Percentiles rank a stretch among this genome's conserved stretches.
These are phyloP conservation scores for Belgica antarctica DNA, from an alignment of 2,888 invertebrate genomes.

Conservation along the genomic window DNA sequence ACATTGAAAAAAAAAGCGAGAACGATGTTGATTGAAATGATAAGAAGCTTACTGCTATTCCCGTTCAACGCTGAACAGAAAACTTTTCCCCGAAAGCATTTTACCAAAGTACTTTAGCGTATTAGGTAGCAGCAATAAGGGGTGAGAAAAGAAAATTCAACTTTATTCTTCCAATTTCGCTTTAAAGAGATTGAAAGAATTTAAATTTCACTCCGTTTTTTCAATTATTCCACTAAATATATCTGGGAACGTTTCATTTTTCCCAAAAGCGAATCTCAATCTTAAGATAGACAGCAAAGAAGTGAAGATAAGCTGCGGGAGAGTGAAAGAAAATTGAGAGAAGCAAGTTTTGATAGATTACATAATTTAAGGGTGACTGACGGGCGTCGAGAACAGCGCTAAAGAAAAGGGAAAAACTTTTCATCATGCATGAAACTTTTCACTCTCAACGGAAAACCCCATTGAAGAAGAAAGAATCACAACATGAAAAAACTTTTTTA, in stretches of 20 bases:
- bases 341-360: slow-evolving; percentile 25
- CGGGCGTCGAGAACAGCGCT: no score
- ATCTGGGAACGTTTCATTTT: slow-evolving; percentile 1
- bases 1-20: no score
- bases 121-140: no score
- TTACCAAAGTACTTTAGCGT: background rate
- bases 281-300: background rate
- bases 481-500: slow-evolving; percentile 31
- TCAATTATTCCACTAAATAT: slow-evolving; percentile 29
- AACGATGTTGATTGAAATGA: slow-evolving; percentile 35
- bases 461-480: no score
- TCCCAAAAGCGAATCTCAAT: background rate
- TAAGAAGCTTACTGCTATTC: slow-evolving; percentile 40
- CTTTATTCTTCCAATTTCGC: background rate
- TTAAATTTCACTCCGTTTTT: no score
- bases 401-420: slow-evolving; percentile 2
- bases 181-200: no score
- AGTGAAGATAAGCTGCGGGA: background rate
- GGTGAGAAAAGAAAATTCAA: no score
- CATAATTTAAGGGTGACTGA: slow-evolving; percentile 7
- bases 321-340: background rate
- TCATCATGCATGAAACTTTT: background rate
- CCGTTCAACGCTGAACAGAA: background rate
- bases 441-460: background rate
- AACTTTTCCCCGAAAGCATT: slow-evolving; percentile 8